phyloP scores from a whole-genome alignment of 30 jellyfish, hydroid and myxozoan genomes.

The Haliclystus octoradiatus region DNA sequence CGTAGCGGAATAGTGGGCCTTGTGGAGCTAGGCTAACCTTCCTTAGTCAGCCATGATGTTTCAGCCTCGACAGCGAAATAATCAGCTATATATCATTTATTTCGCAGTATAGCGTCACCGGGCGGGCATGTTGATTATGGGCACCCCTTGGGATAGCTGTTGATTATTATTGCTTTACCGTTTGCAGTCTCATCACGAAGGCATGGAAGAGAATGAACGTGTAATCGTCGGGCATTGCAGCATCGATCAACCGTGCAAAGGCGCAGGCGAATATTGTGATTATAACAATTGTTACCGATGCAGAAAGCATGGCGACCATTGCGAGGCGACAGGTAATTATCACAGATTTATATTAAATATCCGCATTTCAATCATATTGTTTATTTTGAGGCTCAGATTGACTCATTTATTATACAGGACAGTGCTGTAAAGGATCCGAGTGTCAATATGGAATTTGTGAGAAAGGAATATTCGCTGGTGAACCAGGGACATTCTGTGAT shows the following conservation, averaged over 20 bases:
- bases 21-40: no score
- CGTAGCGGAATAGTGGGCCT: no score
- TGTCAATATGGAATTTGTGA: slow-evolving; percentile 90
- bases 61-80: no score
- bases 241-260: slow-evolving; percentile 55
- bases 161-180: background rate
- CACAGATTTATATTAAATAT: background rate
- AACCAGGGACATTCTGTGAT: slow-evolving; percentile 93
- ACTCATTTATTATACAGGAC: slow-evolving; percentile 12
- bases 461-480: slow-evolving; percentile 68
- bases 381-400: background rate
- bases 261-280: slow-evolving; percentile 66
- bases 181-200: slow-evolving; percentile 36
- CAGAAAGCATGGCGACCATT: slow-evolving; percentile 56
- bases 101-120: no score
- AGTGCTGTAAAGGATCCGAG: slow-evolving; percentile 79
- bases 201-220: no score
- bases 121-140: no score
- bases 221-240: slow-evolving; percentile 77
- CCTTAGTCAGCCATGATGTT: no score
- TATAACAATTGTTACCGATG: slow-evolving; percentile 67
- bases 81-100: no score
- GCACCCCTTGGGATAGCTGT: background rate
- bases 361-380: background rate
- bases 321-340: slow-evolving; percentile 63